These are phyloP conservation scores for Nomia melanderi DNA, from an alignment of 1,140 invertebrate species.

Conservation along the genomic window DNA sequence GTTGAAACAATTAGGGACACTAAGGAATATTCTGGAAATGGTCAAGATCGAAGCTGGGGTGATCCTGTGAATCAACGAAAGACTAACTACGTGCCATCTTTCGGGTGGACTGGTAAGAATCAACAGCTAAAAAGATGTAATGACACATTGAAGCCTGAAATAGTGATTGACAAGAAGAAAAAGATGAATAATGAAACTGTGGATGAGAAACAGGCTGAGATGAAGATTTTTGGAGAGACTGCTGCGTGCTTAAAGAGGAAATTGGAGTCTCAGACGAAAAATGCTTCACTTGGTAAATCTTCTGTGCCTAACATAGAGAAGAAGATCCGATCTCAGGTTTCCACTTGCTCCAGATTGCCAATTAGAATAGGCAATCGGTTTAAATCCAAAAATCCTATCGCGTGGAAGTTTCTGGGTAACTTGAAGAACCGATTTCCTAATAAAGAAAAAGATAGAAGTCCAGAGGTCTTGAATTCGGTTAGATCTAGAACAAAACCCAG, in stretches of 20 bases:
- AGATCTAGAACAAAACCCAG: slow-evolving; percentile 36
- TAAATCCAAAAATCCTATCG: slow-evolving; percentile 33
- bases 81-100: neutral
- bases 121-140: neutral
- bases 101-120: neutral
- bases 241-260: slow-evolving; percentile 16
- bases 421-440: neutral
- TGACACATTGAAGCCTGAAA: neutral
- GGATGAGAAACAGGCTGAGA: neutral
- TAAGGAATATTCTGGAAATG: neutral
- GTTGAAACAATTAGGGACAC: neutral
- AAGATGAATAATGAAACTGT: neutral
- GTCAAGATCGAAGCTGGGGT: neutral
- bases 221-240: neutral
- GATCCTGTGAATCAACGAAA: neutral
- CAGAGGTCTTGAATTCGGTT: neutral
- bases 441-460: neutral
- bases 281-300: neutral
- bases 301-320: neutral
- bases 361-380: slow-evolving; percentile 41
- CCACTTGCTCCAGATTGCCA: slow-evolving; percentile 33
- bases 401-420: neutral
- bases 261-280: neutral
- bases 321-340: neutral
- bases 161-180: neutral